Evolutionary conservation across 2,888 invertebrate genomes (phyloP), one percentile per base, ranked within the genome.

Genomic region (Tetragnatha montana): DNA sequence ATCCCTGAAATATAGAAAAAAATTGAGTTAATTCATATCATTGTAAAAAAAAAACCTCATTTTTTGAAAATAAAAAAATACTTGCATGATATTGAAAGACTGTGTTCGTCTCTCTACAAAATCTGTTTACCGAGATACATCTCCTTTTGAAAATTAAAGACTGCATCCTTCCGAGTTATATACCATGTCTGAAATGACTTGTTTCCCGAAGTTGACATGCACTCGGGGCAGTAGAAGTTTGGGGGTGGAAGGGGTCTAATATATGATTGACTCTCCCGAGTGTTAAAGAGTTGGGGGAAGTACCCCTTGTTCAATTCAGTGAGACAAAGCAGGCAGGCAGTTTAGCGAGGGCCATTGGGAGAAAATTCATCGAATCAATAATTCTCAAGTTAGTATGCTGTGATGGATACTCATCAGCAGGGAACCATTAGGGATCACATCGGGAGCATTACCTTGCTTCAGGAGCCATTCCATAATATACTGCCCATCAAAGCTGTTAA

Each of bases 201-300:
- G 12, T 10, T 7, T 0, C 14, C 60, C 0, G 60, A 6, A 6
- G 10, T 4, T 17, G 60, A 60, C 60, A 60, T 60, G 0, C 0
- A 12, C 6, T 60, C 60, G 4, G 35, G 35, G 35, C 2, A 35
- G 35, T 35, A 35, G 35, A 35, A 35, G 35, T 35, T 1, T 1
- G 8, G 14, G 0, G 8, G 8, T 10, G 60, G 60, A 8, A 60
- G 60, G 14, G 0, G 6, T 0, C 60, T 10, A 0, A 60, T 1
- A 8, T 60, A 60, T 6, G 12, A 7, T 60, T 60, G 60, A 1
- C 10, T 60, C 17, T 60, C 8, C 4, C 0, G 60, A 4, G 8
- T 47, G 1, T 88, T 88, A n/a, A 83, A 83, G 0, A 51, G 60
- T 35, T 88, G 88, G n/a, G 88, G 79, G 21, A 88, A 88, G 35